Percentiles rank a stretch among this genome's conserved stretches.
Evolutionary conservation across 2,113 vertebrate species (phyloP).

Genomic region (Rhipidura dahli): DNA sequence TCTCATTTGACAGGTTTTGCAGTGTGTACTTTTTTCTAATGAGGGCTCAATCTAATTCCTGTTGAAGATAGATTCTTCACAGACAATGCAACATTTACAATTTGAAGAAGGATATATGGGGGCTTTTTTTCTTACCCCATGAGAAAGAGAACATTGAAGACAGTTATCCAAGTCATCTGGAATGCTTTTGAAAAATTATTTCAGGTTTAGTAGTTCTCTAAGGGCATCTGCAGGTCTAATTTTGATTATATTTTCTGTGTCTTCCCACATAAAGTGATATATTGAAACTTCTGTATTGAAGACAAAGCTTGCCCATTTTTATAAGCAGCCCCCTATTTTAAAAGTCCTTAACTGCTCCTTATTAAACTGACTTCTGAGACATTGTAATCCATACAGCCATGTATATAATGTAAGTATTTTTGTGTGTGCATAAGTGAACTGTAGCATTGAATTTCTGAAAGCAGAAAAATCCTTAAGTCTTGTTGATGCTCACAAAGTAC

Average conservation of each 20-base stretch:
- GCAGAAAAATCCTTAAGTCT: neutral
- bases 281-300: neutral
- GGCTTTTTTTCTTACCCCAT: neutral
- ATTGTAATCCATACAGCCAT: neutral
- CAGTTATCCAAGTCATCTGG: neutral
- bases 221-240: neutral
- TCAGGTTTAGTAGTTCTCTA: neutral
- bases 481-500: neutral
- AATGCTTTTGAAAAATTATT: conserved; percentile 19
- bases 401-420: neutral
- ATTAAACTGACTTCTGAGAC: neutral
- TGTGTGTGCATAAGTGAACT: neutral
- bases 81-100: conserved; percentile 7
- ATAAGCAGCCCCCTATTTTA: neutral
- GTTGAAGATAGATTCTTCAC: neutral
- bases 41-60: neutral
- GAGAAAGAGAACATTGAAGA: neutral
- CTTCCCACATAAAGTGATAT: neutral
- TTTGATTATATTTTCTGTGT: neutral
- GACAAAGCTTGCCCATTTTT: neutral
- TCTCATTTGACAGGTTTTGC: neutral
- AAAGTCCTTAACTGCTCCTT: neutral
- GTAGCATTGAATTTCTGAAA: neutral
- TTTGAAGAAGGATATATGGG: neutral
- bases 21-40: neutral